Evolutionary conservation across 2,113 vertebrate genomes (phyloP).

Genomic region (Sinocyclocheilus grahami): DNA sequence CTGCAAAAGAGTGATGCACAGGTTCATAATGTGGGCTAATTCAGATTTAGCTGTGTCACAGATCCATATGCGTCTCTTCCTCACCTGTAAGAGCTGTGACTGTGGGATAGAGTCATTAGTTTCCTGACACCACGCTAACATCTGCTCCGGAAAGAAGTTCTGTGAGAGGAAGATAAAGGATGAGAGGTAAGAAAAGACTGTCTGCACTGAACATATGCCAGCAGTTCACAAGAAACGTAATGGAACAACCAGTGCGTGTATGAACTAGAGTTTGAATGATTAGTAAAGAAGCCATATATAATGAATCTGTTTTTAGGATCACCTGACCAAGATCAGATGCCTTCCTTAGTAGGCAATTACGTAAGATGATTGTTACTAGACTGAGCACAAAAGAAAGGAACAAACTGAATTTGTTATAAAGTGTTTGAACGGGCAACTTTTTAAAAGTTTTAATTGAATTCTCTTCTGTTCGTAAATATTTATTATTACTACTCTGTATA

Average conservation of each 20-base stretch:
- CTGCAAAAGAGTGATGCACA: background rate
- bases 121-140: slow-evolving; percentile 96
- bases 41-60: background rate
- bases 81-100: slow-evolving; percentile 92
- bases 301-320: background rate
- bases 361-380: background rate
- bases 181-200: background rate
- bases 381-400: background rate
- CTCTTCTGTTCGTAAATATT: background rate
- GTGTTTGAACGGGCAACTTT: background rate
- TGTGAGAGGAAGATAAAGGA: slow-evolving; percentile 64
- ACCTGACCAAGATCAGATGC: background rate
- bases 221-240: background rate
- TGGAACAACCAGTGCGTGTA: background rate
- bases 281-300: background rate
- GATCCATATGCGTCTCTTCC: background rate
- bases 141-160: slow-evolving; percentile 98
- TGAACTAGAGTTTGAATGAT: background rate
- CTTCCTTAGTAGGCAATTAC: background rate
- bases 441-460: background rate
- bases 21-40: background rate
- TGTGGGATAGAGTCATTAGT: slow-evolving; percentile 87
- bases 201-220: background rate
- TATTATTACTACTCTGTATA: no score
- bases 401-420: background rate